These are phyloP conservation scores for Asbolus verrucosus DNA, from an alignment of 1,140 invertebrate genomes.

Conservation along the genomic window DNA sequence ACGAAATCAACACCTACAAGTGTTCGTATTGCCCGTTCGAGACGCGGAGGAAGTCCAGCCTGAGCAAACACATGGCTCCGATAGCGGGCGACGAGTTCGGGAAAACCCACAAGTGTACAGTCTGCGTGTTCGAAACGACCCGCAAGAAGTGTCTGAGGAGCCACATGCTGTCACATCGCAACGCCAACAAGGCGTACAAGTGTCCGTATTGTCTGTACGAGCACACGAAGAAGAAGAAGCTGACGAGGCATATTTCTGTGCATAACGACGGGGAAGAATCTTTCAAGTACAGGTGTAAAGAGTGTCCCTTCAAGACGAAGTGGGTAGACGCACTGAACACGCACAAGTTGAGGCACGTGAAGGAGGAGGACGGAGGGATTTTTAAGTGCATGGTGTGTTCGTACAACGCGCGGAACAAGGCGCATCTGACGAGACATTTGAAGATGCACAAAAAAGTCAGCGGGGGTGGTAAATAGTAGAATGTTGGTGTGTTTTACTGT, in stretches of 20 bases:
- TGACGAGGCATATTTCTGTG: slow-evolving; percentile 8
- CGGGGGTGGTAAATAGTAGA: background rate
- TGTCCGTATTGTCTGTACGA: slow-evolving; percentile 24
- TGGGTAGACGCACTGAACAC: slow-evolving; percentile 26
- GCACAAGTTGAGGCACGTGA: slow-evolving; percentile 25
- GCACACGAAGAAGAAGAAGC: slow-evolving; percentile 20
- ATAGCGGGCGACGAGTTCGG: slow-evolving; percentile 5
- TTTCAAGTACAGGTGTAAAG: slow-evolving; percentile 21
- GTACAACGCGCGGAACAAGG: slow-evolving; percentile 16
- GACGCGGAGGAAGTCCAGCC: background rate
- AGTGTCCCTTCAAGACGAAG: slow-evolving; percentile 23
- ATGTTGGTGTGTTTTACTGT: background rate
- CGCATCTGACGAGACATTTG: slow-evolving; percentile 13
- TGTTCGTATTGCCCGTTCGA: slow-evolving; percentile 28
- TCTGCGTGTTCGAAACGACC: slow-evolving; percentile 18
- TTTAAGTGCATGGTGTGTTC: slow-evolving; percentile 29
- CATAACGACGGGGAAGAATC: slow-evolving; percentile 14
- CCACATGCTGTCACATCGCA: slow-evolving; percentile 18
- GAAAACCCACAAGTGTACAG: slow-evolving; percentile 18
- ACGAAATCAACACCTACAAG: slow-evolving; percentile 16
- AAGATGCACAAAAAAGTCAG: slow-evolving; percentile 18
- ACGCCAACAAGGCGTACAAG: slow-evolving; percentile 19
- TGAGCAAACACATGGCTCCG: slow-evolving; percentile 2
- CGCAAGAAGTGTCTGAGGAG: slow-evolving; percentile 26
- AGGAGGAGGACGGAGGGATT: slow-evolving; percentile 15